A percentile compares a stretch with the other conserved stretches of the same genome.
Conservation (phyloP, 1,140 invertebrate genomes). For the Neodiprion pinetum region DNA sequence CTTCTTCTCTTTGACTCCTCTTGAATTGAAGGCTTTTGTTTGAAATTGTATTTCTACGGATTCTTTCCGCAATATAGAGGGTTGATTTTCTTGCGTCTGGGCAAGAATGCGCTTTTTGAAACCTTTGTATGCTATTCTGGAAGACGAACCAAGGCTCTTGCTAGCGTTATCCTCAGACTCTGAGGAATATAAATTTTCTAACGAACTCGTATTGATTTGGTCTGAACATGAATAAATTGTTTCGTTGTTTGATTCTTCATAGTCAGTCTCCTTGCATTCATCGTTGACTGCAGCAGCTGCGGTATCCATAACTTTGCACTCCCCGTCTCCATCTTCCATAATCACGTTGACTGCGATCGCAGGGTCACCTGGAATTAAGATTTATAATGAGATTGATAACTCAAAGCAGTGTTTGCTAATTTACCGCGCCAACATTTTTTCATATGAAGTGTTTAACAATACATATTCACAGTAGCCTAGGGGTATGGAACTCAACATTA, state of each 20-base stretch:
- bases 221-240: constrained; percentile 51
- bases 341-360: constrained; percentile 35
- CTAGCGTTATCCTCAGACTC: constrained; percentile 29
- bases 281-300: constrained; percentile 46
- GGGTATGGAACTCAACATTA: no score
- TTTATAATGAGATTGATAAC: neutral
- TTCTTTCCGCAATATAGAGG: constrained; percentile 25
- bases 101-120: constrained; percentile 54
- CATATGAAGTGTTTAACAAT: no score
- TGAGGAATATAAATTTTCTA: constrained; percentile 31
- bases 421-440: no score
- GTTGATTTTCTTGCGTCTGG: constrained; percentile 43
- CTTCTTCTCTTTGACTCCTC: constrained; percentile 35
- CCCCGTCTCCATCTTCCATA: constrained; percentile 62
- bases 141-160: constrained; percentile 24
- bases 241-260: constrained; percentile 29
- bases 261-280: constrained; percentile 37
- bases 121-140: constrained; percentile 48
- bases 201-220: constrained; percentile 46
- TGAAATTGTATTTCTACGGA: constrained; percentile 18
- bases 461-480: no score
- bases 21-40: constrained; percentile 12
- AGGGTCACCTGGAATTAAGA: constrained; percentile 13
- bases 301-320: constrained; percentile 48
- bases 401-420: neutral